phyloP scores from a whole-genome alignment of 2,113 vertebrate genomes.

The Dromaius novaehollandiae region DNA sequence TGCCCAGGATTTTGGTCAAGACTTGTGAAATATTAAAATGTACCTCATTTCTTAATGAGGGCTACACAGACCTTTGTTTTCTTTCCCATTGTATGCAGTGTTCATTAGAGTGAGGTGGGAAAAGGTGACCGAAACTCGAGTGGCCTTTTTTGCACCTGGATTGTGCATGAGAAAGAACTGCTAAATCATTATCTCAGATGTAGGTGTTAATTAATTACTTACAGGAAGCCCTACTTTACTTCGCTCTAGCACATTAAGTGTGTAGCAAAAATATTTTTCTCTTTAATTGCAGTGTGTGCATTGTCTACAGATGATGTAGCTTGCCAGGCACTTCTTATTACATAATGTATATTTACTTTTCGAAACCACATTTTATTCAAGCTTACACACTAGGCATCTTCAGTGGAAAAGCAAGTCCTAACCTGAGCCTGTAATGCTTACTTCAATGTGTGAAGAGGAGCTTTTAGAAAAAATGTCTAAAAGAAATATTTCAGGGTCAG shows the following conservation, averaged over 20 bases:
- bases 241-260: background rate
- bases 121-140: background rate
- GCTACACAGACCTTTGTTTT: background rate
- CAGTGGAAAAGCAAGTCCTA: background rate
- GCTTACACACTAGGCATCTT: background rate
- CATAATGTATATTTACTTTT: background rate
- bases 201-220: slow-evolving; percentile 5
- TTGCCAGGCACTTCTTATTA: background rate
- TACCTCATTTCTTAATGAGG: background rate
- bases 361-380: background rate
- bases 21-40: background rate
- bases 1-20: background rate
- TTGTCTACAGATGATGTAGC: background rate
- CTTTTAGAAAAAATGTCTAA: background rate
- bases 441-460: background rate
- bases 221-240: background rate
- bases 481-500: background rate
- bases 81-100: background rate
- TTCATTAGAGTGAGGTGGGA: background rate
- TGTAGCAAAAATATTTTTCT: background rate
- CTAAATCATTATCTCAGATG: background rate
- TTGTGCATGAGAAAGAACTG: background rate
- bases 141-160: background rate
- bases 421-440: background rate
- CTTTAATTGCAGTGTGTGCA: background rate